phyloP scores from a whole-genome alignment of 1,140 invertebrate species.

The Brachionus sp. region DNA sequence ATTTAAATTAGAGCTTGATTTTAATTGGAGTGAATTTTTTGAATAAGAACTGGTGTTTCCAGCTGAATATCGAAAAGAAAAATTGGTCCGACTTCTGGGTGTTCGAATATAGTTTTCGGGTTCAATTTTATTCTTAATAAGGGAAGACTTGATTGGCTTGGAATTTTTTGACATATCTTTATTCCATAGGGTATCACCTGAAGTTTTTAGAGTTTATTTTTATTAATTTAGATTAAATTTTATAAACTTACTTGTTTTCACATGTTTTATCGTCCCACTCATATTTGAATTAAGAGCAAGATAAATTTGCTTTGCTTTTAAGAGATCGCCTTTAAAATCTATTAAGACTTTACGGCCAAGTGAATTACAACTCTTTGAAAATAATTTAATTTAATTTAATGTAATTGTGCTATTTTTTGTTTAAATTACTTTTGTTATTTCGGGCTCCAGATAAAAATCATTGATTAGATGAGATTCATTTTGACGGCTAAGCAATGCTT shows the following conservation, averaged over 20 bases:
- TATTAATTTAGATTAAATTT: not conserved
- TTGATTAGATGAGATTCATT: conserved; percentile 29
- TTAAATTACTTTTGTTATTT: not conserved
- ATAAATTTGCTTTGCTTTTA: conserved; percentile 36
- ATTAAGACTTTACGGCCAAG: not conserved
- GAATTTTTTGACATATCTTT: not conserved
- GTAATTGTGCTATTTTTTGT: not conserved
- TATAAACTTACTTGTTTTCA: conserved; percentile 16
- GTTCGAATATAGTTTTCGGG: not conserved
- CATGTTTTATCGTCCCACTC: conserved; percentile 14
- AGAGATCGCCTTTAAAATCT: conserved; percentile 34
- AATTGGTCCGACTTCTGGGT: not conserved
- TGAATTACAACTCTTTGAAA: not conserved
- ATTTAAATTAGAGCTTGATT: conserved; percentile 10
- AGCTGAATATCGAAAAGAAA: not conserved
- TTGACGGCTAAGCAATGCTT: not conserved
- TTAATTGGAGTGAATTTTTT: not conserved
- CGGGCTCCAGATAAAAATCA: conserved; percentile 2
- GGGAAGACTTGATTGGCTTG: conserved; percentile 8
- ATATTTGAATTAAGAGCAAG: not conserved
- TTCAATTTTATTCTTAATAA: conserved; percentile 19
- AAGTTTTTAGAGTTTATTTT: not conserved
- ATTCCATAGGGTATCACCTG: conserved; percentile 21
- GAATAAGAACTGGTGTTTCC: not conserved
- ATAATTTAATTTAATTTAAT: not conserved